Percentiles rank a stretch among this genome's conserved stretches.
These are phyloP conservation scores for Adelognathus sp. DNA, from an alignment of 2,888 invertebrate species.

Conservation along the genomic window DNA sequence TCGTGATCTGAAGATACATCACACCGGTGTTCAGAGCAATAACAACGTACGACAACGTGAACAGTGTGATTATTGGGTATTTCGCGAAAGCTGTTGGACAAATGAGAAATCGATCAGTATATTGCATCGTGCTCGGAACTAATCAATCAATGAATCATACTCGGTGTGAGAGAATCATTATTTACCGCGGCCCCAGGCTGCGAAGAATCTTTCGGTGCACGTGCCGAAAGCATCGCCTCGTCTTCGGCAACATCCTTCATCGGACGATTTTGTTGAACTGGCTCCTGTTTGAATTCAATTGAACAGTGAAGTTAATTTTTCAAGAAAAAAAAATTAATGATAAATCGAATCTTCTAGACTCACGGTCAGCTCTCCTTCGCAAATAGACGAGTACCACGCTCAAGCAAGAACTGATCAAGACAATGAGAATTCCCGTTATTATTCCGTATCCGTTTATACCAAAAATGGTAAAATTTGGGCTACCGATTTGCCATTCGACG, in stretches of 20 bases:
- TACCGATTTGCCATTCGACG: conserved; percentile 79
- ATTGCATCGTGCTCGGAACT: neutral
- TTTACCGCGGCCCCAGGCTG: conserved; percentile 81
- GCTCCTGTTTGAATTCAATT: neutral
- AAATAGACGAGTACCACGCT: conserved; percentile 63
- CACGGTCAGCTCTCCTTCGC: conserved; percentile 28
- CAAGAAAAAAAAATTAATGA: neutral
- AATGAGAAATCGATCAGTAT: neutral
- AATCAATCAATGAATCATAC: neutral
- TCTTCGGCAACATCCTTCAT: neutral
- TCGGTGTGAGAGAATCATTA: neutral
- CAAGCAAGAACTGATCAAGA: conserved; percentile 80
- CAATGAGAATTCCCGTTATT: conserved; percentile 84
- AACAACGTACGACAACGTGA: conserved; percentile 85
- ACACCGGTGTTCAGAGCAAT: conserved; percentile 87
- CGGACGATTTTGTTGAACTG: neutral
- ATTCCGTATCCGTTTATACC: conserved; percentile 86
- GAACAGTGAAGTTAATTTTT: neutral
- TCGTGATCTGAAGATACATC: conserved; percentile 87
- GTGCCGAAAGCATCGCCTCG: neutral
- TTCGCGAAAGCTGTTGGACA: conserved; percentile 85
- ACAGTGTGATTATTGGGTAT: conserved; percentile 86
- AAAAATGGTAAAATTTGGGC: conserved; percentile 83
- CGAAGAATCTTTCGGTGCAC: conserved; percentile 79
- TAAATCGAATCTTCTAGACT: neutral